Evolutionary conservation across 92 coral and sea anemone species (phyloP).

Genomic region (Isaurus tuberculatus): DNA sequence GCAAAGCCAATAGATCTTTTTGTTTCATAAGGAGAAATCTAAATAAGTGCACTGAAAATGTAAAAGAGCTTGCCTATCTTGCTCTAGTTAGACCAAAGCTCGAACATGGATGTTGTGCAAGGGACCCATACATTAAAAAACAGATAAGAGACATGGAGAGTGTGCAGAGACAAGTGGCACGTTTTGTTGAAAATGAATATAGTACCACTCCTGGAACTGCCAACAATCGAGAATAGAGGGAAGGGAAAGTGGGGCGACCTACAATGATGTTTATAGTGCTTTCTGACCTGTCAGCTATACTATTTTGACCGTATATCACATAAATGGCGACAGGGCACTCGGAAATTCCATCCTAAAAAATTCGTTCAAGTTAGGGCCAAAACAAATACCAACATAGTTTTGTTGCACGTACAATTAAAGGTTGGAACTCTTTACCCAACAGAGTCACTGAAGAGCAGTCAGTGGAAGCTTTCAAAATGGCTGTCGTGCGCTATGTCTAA

Average conservation of each 20-base stretch:
- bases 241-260: background rate
- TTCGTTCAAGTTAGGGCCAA: background rate
- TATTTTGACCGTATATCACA: background rate
- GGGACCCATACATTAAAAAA: background rate
- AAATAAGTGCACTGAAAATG: conserved; percentile 23
- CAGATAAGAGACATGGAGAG: too few relatives aligned
- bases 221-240: background rate
- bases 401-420: background rate
- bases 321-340: background rate
- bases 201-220: background rate
- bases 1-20: conserved; percentile 19
- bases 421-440: background rate
- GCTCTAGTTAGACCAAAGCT: conserved; percentile 29
- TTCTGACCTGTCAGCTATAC: background rate
- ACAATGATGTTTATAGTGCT: background rate
- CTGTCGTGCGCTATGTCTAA: background rate
- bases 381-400: too few relatives aligned
- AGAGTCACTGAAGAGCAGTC: background rate
- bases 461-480: background rate
- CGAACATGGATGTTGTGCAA: conserved; percentile 14
- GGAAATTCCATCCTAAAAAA: background rate
- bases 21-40: conserved; percentile 41
- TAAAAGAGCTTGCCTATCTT: conserved; percentile 13
- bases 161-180: background rate
- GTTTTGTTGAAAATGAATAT: conserved; percentile 7